A percentile compares a stretch with the other conserved stretches of the same genome.
Conservation (phyloP, 2,113 vertebrate genomes). For the rat (Rattus norvegicus) region GRCr8 NC_086020.1:171627001-171627500, state of each 20-base stretch:
- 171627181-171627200: background rate
- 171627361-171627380: background rate
- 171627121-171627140: background rate
- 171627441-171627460: background rate
- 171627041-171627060: background rate
- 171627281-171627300: background rate
- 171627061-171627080: background rate
- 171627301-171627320: background rate
- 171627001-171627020: background rate
- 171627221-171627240: background rate
- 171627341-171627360: background rate
- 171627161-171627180: background rate
- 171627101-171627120: rapidly evolving
- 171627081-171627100: background rate
- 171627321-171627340: background rate
- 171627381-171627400: background rate
- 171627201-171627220: background rate
- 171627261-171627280: background rate
- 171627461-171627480: background rate
- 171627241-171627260: too few relatives aligned
- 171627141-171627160: rapidly evolving
- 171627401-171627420: background rate
- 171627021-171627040: background rate
- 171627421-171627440: background rate
- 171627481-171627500: background rate